These are phyloP conservation scores for Drosophila mercatorum DNA, from an alignment of 2,888 invertebrate species.

Conservation along the genomic window DNA sequence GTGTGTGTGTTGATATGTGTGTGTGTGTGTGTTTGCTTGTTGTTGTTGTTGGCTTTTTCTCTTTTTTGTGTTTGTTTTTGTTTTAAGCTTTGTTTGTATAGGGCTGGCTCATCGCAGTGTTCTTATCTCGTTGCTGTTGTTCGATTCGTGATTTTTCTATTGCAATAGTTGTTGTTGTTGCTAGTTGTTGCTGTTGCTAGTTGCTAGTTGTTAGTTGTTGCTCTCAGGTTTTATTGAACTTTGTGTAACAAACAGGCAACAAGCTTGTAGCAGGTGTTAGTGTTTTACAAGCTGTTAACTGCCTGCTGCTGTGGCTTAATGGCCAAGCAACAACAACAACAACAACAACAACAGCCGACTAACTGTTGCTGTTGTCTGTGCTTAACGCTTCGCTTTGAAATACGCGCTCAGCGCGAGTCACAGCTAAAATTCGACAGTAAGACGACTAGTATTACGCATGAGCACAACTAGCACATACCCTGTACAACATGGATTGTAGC, in stretches of 20 bases:
- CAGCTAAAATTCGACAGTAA: background rate
- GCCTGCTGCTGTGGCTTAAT: conserved; percentile 68
- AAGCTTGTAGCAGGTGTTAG: conserved; percentile 72
- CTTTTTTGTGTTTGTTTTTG: conserved; percentile 30
- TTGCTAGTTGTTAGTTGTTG: conserved; percentile 25
- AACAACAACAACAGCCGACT: conserved; percentile 10
- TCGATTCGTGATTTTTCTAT: conserved; percentile 67
- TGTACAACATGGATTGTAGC: background rate
- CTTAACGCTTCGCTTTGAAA: conserved; percentile 44
- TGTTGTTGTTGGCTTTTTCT: conserved; percentile 15
- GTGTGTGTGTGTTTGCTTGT: conserved; percentile 18
- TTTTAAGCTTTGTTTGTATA: conserved; percentile 38
- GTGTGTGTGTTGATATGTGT: background rate
- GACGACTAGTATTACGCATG: background rate
- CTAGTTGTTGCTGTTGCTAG: conserved; percentile 28
- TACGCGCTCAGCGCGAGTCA: conserved; percentile 12
- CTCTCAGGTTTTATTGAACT: conserved; percentile 73
- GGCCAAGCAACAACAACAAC: conserved; percentile 36
- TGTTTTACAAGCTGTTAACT: conserved; percentile 79
- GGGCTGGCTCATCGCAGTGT: conserved; percentile 12
- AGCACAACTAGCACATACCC: background rate
- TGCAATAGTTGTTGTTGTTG: conserved; percentile 44
- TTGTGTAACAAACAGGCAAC: conserved; percentile 34
- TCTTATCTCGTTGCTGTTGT: conserved; percentile 10
- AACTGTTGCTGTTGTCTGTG: conserved; percentile 29